phyloP scores from a whole-genome alignment of 2,888 invertebrate species.

The Bursaphelenchus okinawaensis region DNA sequence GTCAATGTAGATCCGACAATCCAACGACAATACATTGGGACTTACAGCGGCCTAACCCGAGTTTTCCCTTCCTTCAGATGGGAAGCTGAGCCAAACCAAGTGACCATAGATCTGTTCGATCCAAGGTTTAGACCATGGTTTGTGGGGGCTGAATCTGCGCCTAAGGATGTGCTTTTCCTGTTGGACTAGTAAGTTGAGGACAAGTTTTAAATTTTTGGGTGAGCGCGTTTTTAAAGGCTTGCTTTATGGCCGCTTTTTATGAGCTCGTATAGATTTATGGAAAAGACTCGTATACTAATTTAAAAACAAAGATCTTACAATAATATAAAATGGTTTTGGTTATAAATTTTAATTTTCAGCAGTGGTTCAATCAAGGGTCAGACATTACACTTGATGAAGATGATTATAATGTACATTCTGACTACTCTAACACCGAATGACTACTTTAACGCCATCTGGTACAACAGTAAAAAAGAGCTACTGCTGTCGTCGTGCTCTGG shows the following conservation, averaged over 20 bases:
- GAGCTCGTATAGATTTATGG: too few species aligned
- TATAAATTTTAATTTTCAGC: slow-evolving; percentile 15
- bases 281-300: too few species aligned
- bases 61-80: slow-evolving; percentile 51
- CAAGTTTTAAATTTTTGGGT: background rate
- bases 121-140: slow-evolving; percentile 56
- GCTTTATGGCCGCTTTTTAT: background rate
- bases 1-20: slow-evolving; percentile 26
- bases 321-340: too few species aligned
- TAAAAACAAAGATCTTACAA: too few species aligned
- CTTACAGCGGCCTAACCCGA: slow-evolving; percentile 52
- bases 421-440: slow-evolving; percentile 53
- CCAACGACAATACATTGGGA: slow-evolving; percentile 52
- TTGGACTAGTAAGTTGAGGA: slow-evolving; percentile 51
- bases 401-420: slow-evolving; percentile 47
- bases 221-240: background rate
- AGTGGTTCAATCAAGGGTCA: slow-evolving; percentile 47
- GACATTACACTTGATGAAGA: slow-evolving; percentile 52
- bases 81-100: slow-evolving; percentile 40
- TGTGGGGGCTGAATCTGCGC: slow-evolving; percentile 43
- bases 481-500: slow-evolving; percentile 19
- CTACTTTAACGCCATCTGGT: slow-evolving; percentile 51
- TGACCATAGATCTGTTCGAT: slow-evolving; percentile 56
- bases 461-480: slow-evolving; percentile 30
- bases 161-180: slow-evolving; percentile 55